These are phyloP conservation scores for Bubalus kerabau DNA, from an alignment of 2,113 vertebrate species.

Conservation along the genomic window DNA sequence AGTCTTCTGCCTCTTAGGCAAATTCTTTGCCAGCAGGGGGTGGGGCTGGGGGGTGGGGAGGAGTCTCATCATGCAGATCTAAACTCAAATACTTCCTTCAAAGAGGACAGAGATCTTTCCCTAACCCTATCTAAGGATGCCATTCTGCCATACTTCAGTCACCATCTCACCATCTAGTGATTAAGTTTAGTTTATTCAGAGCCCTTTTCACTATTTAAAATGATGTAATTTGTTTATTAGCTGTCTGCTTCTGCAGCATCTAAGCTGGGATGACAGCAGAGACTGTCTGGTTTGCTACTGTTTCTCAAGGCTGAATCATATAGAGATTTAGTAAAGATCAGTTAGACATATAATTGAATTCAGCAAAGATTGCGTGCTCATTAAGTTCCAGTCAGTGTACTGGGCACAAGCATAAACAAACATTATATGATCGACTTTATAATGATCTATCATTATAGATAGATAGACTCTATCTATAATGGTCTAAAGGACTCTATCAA, in stretches of 20 bases:
- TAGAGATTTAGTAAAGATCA: not conserved
- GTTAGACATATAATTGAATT: not conserved
- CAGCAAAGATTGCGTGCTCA: not conserved
- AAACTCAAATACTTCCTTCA: not conserved
- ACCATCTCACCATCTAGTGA: not conserved
- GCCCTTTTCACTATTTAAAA: not conserved
- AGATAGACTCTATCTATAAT: too few species aligned
- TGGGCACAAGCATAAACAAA: not conserved
- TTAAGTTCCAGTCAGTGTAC: not conserved
- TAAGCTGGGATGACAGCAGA: not conserved
- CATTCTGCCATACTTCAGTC: not conserved
- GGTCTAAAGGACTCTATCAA: not conserved
- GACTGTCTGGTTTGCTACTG: not conserved
- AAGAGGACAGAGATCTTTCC: not conserved
- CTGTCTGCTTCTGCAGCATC: not conserved
- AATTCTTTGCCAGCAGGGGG: not conserved
- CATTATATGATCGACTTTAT: not conserved
- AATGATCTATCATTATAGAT: not conserved
- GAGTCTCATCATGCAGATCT: not conserved
- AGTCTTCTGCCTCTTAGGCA: not conserved
- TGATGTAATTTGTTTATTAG: not conserved
- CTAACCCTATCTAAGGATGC: not conserved
- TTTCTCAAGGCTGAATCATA: not conserved
- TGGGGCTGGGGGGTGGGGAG: not conserved
- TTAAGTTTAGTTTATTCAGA: not conserved